phyloP scores from a whole-genome alignment of 2,113 vertebrate species.

The Scomber japonicus region DNA sequence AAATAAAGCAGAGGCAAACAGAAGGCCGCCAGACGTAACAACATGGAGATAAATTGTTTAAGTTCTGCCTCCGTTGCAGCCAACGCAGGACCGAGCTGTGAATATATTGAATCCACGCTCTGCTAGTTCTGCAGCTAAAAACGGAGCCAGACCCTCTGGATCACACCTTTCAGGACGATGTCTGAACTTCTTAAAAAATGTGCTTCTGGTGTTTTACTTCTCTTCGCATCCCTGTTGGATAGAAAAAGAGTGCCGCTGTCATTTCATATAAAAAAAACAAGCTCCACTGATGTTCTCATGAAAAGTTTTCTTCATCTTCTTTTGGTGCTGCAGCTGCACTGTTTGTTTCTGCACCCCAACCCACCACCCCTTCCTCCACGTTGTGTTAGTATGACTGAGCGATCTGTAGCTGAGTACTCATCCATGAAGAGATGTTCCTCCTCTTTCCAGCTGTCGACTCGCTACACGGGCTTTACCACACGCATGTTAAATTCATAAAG shows the following conservation, averaged over 20 bases:
- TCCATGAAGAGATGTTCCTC: conserved; percentile 72
- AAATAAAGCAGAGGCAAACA: conserved; percentile 70
- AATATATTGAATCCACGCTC: neutral
- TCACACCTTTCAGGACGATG: neutral
- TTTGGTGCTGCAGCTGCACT: conserved; percentile 41
- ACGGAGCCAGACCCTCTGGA: neutral
- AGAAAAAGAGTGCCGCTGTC: conserved; percentile 18
- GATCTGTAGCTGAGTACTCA: conserved; percentile 71
- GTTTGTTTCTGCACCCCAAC: conserved; percentile 44
- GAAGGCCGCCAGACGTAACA: conserved; percentile 61
- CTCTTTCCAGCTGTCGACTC: conserved; percentile 67
- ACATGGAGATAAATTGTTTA: conserved; percentile 74
- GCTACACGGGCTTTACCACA: conserved; percentile 56
- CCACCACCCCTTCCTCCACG: neutral
- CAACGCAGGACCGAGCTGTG: neutral
- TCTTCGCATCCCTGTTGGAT: conserved; percentile 26
- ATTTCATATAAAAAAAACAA: conserved; percentile 54
- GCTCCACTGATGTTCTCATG: conserved; percentile 34
- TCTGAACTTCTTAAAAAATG: conserved; percentile 6
- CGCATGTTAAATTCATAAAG: conserved; percentile 73
- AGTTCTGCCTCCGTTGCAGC: conserved; percentile 32
- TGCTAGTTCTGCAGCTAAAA: neutral
- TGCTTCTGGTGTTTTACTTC: conserved; percentile 22
- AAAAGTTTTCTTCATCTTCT: conserved; percentile 37
- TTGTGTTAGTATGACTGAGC: conserved; percentile 67